Percentiles rank a stretch among this genome's conserved stretches.
phyloP scores from a whole-genome alignment of 2,888 invertebrate genomes.

The Tricholauxania praeusta region DNA sequence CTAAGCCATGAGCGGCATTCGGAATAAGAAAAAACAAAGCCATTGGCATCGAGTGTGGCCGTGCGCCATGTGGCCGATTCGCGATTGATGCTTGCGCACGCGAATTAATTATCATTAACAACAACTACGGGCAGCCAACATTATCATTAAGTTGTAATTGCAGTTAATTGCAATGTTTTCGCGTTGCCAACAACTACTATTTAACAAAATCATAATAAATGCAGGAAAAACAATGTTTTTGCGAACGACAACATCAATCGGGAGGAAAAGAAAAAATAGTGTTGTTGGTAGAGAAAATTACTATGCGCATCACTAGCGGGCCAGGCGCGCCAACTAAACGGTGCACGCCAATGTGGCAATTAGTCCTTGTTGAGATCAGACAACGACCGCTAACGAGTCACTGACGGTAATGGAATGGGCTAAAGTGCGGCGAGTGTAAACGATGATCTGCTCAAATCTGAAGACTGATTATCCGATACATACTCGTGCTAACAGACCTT shows the following conservation, averaged over 20 bases:
- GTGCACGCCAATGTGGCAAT: constrained; percentile 21
- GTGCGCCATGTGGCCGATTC: constrained; percentile 13
- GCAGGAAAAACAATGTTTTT: constrained; percentile 3
- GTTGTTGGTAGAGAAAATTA: not conserved
- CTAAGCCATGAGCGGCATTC: constrained; percentile 5
- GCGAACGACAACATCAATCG: not conserved
- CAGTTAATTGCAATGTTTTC: constrained; percentile 39
- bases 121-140: constrained; percentile 31
- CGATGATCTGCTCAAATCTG: too few relatives aligned
- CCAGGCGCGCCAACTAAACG: constrained; percentile 16
- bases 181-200: constrained; percentile 33
- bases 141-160: constrained; percentile 39
- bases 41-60: constrained; percentile 1
- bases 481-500: not conserved
- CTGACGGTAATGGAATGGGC: not conserved
- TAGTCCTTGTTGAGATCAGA: constrained; percentile 27
- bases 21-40: not conserved
- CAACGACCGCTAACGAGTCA: not conserved
- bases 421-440: not conserved
- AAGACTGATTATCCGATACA: constrained; percentile 17
- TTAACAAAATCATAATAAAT: constrained; percentile 15
- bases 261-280: not conserved
- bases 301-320: constrained; percentile 2
- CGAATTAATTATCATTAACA: constrained; percentile 39
- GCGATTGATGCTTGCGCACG: constrained; percentile 32